A percentile compares a stretch with the other conserved stretches of the same genome.
phyloP scores from a whole-genome alignment of 2,888 invertebrate species.

The Hoplodrina blanda region DNA sequence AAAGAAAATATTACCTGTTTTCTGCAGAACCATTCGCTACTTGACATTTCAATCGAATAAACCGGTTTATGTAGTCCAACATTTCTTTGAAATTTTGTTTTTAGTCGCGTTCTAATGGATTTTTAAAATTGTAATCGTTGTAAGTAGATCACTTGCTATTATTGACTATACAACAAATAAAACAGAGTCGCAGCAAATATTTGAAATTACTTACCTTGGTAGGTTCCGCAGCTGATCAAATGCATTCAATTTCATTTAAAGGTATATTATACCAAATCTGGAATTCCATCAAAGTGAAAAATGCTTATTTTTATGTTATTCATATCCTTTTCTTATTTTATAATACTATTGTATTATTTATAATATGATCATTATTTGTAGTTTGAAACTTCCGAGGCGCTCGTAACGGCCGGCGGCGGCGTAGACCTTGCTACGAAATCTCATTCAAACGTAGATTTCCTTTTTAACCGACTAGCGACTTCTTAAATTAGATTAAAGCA shows the following conservation, averaged over 20 bases:
- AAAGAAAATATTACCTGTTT: slow-evolving; percentile 1
- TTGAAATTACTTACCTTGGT: neutral
- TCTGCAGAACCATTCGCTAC: slow-evolving; percentile 6
- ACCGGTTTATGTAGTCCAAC: neutral
- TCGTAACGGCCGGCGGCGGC: slow-evolving; percentile 39
- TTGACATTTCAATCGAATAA: slow-evolving; percentile 6
- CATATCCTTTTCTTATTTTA: neutral
- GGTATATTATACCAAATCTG: neutral
- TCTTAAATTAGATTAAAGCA: slow-evolving; percentile 29
- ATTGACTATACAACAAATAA: slow-evolving; percentile 25
- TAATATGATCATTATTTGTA: no score
- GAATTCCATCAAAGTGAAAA: neutral
- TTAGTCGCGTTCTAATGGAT: slow-evolving; percentile 8
- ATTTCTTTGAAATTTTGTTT: slow-evolving; percentile 10
- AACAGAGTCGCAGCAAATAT: slow-evolving; percentile 27
- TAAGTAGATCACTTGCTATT: neutral
- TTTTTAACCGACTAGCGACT: slow-evolving; percentile 1
- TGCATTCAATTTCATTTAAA: slow-evolving; percentile 7
- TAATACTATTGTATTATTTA: no score
- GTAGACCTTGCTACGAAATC: slow-evolving; percentile 44
- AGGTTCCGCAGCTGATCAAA: no score
- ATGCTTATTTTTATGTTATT: neutral
- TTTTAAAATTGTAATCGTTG: slow-evolving; percentile 2
- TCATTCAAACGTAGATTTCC: slow-evolving; percentile 3
- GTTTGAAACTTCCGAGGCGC: no score